Base-by-base conservation (phyloP, 2,797 vertebrate species). In the Sebastes itinus region DNA sequence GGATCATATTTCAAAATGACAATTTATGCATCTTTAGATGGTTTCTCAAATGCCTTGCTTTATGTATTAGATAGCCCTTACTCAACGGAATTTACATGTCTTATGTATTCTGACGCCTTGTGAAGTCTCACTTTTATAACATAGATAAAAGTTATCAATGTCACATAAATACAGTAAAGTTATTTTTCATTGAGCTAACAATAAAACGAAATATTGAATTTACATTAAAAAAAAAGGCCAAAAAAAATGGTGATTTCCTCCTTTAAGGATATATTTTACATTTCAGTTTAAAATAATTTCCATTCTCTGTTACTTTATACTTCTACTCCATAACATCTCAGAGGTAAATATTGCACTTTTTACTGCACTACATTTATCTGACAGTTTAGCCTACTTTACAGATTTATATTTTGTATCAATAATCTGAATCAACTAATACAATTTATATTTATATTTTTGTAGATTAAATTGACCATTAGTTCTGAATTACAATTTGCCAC, bases 1-100 rank as follows among this genome's bases (percentile, higher is more conserved):
- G 30, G 65, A 68, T 88, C 35, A 49, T 30, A 61, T 87, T 85
- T 71, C 72, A 65, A 72, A 84, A 79, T 52, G 78, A 33, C 20
- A 22, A 35, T 60, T 46, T 64, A 23, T 42, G 23, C 18, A 23
- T 62, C 20, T 59, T 22, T n/a, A 55, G 7, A 58, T 62, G 6
- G 13, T 2, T 46, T 49, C 22, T 46, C 4, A 56, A 72, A 32
- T 30, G n/a, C 3, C 2, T 42, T 69, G n/a, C 27, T 61, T 11
- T 4, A 70, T 4, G 2, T 3, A 30, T 28, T 18, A 49, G 2
- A 9, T 13, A 52, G 55, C 5, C 3, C 1, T 69, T 30, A 42
- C 6, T 62, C 2, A 8, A 3, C 23, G 23, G 25, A 63, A 14
- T 18, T 14, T 18, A 52, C 14, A 33, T 2, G 2, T 52, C 5